Evolutionary conservation across 1,140 invertebrate species (phyloP).

Genomic region (Acromyrmex charruanus): DNA sequence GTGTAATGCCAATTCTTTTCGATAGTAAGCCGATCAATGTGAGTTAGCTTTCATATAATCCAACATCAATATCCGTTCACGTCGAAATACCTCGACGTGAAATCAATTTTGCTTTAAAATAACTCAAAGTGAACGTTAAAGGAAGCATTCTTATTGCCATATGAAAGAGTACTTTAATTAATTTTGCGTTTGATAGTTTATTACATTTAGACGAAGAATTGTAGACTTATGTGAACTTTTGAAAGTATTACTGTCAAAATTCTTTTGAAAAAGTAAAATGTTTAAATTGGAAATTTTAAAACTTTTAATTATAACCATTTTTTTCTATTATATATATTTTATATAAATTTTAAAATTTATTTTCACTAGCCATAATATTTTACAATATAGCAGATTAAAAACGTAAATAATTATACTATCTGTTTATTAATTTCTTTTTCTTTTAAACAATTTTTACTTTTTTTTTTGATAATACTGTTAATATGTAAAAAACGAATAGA

Average conservation of each 20-base stretch:
- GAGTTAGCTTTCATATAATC: constrained; percentile 50
- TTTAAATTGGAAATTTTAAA: too few species aligned
- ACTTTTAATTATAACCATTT: not conserved
- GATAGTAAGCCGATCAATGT: constrained; percentile 40
- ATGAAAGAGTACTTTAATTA: constrained; percentile 33
- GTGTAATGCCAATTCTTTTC: constrained; percentile 50
- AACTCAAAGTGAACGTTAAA: constrained; percentile 41
- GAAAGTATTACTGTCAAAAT: not conserved
- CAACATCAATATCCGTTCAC: constrained; percentile 45
- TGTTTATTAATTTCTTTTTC: not conserved
- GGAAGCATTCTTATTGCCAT: constrained; percentile 1
- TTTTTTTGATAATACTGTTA: not conserved
- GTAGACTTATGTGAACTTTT: not conserved
- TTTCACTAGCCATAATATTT: not conserved
- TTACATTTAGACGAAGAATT: not conserved
- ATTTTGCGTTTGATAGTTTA: not conserved
- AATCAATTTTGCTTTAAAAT: constrained; percentile 42
- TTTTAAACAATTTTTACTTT: not conserved
- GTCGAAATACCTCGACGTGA: constrained; percentile 39
- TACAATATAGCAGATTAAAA: not conserved
- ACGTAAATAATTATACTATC: not conserved
- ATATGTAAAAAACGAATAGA: not conserved
- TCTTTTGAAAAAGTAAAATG: not conserved
- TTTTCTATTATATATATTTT: not conserved
- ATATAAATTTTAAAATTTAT: constrained; percentile 2